Conservation (phyloP, 1,140 invertebrate genomes). For the Chrysoperla carnea region DNA sequence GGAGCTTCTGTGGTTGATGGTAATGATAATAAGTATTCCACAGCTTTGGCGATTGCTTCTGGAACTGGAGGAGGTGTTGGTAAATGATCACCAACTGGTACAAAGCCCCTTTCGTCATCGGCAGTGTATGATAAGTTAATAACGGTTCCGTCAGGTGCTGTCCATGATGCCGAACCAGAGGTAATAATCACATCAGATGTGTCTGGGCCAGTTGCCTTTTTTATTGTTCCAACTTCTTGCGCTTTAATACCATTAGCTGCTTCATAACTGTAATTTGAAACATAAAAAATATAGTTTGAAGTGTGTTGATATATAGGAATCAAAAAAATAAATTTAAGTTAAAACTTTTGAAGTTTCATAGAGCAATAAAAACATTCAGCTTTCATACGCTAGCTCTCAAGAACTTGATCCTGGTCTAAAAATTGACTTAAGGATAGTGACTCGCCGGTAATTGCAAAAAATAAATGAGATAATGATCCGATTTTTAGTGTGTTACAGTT, state of each 20-base stretch:
- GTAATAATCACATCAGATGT: slow-evolving; percentile 36
- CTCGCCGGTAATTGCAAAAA: too few relatives aligned
- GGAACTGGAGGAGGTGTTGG: slow-evolving; percentile 54
- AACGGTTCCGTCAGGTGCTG: slow-evolving; percentile 55
- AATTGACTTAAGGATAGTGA: too few relatives aligned
- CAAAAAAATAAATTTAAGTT: too few relatives aligned
- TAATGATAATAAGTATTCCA: slow-evolving; percentile 31
- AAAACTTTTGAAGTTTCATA: not conserved
- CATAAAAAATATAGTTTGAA: not conserved
- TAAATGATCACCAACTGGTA: slow-evolving; percentile 39
- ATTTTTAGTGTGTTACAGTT: too few relatives aligned
- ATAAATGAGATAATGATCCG: too few relatives aligned
- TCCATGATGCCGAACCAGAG: slow-evolving; percentile 52
- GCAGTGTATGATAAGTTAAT: slow-evolving; percentile 50
- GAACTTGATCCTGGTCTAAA: too few relatives aligned
- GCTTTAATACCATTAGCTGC: slow-evolving; percentile 48
- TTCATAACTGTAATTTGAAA: slow-evolving; percentile 35
- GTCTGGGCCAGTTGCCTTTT: slow-evolving; percentile 32
- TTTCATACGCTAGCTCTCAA: too few relatives aligned
- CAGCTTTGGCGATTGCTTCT: slow-evolving; percentile 39
- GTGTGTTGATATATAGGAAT: too few relatives aligned
- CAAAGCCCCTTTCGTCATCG: slow-evolving; percentile 46
- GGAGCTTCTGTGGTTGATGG: slow-evolving; percentile 16
- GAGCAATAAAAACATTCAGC: not conserved
- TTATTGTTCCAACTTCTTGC: slow-evolving; percentile 36